A percentile compares a stretch with the other conserved stretches of the same genome.
Evolutionary conservation across 2,888 invertebrate species (phyloP).

Genomic region (Erynnis tages): DNA sequence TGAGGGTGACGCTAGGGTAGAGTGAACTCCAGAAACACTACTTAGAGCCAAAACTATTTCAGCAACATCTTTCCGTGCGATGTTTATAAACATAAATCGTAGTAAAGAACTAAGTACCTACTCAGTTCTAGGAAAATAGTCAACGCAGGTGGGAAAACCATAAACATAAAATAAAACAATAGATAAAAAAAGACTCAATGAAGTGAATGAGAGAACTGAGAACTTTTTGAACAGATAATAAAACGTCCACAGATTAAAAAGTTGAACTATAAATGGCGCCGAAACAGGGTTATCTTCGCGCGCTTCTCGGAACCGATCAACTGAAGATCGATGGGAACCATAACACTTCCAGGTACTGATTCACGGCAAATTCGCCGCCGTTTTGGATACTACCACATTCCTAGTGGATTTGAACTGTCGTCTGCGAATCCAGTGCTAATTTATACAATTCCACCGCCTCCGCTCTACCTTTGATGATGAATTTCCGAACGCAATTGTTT

Average conservation of each 20-base stretch:
- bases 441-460: constrained; percentile 34
- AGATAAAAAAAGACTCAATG: neutral
- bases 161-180: neutral
- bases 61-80: too few relatives aligned
- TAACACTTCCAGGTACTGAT: constrained; percentile 40
- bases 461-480: constrained; percentile 29
- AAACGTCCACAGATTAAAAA: constrained; percentile 3
- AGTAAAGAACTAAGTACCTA: neutral
- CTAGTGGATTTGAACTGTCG: constrained; percentile 31
- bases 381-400: constrained; percentile 22
- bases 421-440: constrained; percentile 47
- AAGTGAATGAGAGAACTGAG: constrained; percentile 6
- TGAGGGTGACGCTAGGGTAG: too few relatives aligned
- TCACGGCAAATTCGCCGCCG: constrained; percentile 18
- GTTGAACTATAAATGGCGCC: constrained; percentile 29
- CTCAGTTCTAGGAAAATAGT: neutral
- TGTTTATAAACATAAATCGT: too few relatives aligned
- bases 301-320: constrained; percentile 39
- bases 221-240: constrained; percentile 10
- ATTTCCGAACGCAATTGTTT: constrained; percentile 25
- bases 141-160: constrained; percentile 5
- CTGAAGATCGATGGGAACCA: constrained; percentile 39
- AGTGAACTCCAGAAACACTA: too few relatives aligned
- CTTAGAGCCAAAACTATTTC: too few relatives aligned
- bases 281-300: constrained; percentile 29